Evolutionary conservation across 2,888 invertebrate genomes (phyloP), one percentile per base, ranked within the genome.

Genomic region (Diloba caeruleocephala): DNA sequence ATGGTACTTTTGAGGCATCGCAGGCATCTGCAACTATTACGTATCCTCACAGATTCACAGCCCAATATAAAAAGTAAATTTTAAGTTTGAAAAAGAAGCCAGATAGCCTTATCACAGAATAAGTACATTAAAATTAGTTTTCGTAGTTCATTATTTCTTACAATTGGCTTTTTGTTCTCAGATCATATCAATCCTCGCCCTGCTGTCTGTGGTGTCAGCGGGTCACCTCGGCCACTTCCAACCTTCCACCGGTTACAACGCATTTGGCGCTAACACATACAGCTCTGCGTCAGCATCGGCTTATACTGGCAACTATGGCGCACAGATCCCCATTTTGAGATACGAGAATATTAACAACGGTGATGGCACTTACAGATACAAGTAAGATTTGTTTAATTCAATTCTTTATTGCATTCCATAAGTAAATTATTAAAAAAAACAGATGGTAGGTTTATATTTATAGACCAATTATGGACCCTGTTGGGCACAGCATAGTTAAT

Each of bases 291-390:
- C 72, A 0, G 61, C 76, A 4, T 21, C 69, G 0, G 81, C 85
- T 1, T 66, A 54, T 38, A 56, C 52, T 4, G 49, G 55, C 19
- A 54, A 23, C 43, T 61, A 42, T 8, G 67, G 63, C n/a, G 78
- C 90, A 25, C 89, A 93, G 44, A 94, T 95, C 48, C 95, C 95
- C 23, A 95, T 95, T 60, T 74, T 95, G 12, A 90, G 93, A 45
- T 95, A 94, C 74, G 94, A 94, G 52, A 95, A 95, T 57, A 89
- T 91, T 28, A 95, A 95, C 79, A 94, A 95, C 71, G 94, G 94
- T 14, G 94, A 94, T 67, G 95, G 95, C 46, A 94, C 89, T 64
- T 95, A 95, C 76, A 93, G 94, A 81, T 95, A 94, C 86, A 94
- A 93, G 95, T 95, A 12, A 50, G 37, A 19, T n/a, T 1, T n/a